These are phyloP conservation scores for Chalcosyrphus nemorum DNA, from an alignment of 2,888 invertebrate genomes.

Conservation along the genomic window DNA sequence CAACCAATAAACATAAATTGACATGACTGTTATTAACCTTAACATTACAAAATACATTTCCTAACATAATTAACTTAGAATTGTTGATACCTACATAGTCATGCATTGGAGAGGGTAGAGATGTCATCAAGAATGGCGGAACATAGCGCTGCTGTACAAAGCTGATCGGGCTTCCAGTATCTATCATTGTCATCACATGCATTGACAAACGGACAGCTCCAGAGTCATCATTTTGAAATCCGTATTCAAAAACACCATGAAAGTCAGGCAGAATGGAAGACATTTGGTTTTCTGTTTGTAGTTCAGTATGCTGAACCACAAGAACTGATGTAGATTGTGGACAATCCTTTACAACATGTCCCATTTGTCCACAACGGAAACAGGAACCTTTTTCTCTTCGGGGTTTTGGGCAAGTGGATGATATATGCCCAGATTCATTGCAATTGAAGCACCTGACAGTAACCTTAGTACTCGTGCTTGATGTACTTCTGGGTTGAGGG, in stretches of 20 bases:
- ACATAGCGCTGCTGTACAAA: background rate
- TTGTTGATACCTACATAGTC: constrained; percentile 36
- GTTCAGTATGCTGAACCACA: background rate
- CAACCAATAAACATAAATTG: constrained; percentile 33
- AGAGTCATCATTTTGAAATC: background rate
- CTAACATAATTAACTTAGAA: constrained; percentile 20
- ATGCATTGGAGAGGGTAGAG: background rate
- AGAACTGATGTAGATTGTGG: background rate
- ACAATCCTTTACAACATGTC: constrained; percentile 1
- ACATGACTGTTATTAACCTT: constrained; percentile 21
- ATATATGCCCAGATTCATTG: too few relatives aligned
- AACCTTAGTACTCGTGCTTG: too few relatives aligned
- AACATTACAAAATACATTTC: constrained; percentile 25
- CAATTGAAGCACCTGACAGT: too few relatives aligned
- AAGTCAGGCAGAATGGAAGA: background rate
- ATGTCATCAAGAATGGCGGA: background rate
- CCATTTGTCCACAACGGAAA: background rate
- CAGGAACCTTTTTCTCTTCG: too few relatives aligned
- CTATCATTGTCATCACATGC: constrained; percentile 30
- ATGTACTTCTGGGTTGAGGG: too few relatives aligned
- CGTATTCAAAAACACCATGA: background rate
- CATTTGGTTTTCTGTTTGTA: too few relatives aligned
- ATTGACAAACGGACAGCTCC: background rate
- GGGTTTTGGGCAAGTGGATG: too few relatives aligned
- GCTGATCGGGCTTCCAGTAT: constrained; percentile 32